Percentiles rank a stretch among this genome's conserved stretches.
Conservation (phyloP, 2,888 invertebrate genomes). For the Aspidiotus rigidus region DNA sequence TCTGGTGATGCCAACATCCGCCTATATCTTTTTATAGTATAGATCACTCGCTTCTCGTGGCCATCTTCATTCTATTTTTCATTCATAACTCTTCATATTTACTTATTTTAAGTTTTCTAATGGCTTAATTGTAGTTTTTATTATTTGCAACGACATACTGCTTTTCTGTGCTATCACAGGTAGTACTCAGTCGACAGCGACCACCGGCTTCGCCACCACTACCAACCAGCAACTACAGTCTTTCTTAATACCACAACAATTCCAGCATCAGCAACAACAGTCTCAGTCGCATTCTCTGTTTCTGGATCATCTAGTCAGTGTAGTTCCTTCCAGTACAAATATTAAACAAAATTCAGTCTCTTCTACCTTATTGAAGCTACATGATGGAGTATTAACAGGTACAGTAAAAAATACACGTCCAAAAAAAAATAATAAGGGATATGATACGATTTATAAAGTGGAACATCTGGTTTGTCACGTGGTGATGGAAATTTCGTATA, state of each 20-base stretch:
- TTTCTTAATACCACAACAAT: slow-evolving; percentile 22
- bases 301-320: slow-evolving; percentile 31
- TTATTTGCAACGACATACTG: slow-evolving; percentile 13
- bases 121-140: slow-evolving; percentile 12
- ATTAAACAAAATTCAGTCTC: slow-evolving; percentile 21
- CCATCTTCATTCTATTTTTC: too few relatives aligned
- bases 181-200: slow-evolving; percentile 10
- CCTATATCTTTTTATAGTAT: too few relatives aligned
- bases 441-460: too few relatives aligned
- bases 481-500: too few relatives aligned
- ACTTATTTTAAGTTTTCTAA: background rate
- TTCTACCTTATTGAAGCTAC: slow-evolving; percentile 11
- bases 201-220: slow-evolving; percentile 19
- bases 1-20: too few relatives aligned
- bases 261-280: slow-evolving; percentile 19
- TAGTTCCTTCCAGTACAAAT: slow-evolving; percentile 12
- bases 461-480: too few relatives aligned
- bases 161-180: slow-evolving; percentile 12
- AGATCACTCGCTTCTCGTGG: too few relatives aligned
- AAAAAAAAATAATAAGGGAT: too few relatives aligned
- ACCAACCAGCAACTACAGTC: slow-evolving; percentile 23
- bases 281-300: slow-evolving; percentile 16
- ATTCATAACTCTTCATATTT: background rate
- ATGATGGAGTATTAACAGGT: slow-evolving; percentile 10
- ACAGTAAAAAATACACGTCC: background rate